Percentiles rank a stretch among this genome's conserved stretches.
Conservation (phyloP, 2,888 invertebrate genomes). For the Capitulum mitella region DNA sequence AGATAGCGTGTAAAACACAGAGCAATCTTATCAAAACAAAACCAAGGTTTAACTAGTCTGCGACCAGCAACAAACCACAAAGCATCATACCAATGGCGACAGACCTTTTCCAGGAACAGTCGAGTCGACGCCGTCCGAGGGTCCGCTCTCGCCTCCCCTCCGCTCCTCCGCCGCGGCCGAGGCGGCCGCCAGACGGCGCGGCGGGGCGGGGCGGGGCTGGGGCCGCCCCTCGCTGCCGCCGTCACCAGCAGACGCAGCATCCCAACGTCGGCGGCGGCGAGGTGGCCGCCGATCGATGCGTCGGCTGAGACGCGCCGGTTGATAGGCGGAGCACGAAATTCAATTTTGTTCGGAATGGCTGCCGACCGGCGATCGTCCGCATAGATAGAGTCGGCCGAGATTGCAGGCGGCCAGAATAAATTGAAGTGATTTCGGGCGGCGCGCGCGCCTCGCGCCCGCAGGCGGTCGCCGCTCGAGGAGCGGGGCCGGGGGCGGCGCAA, state of each 20-base stretch:
- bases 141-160: too few relatives aligned
- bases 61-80: too few relatives aligned
- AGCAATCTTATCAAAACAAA: too few relatives aligned
- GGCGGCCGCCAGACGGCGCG: too few relatives aligned
- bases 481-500: background rate
- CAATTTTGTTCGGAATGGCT: slow-evolving; percentile 20
- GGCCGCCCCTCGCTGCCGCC: too few relatives aligned
- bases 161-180: too few relatives aligned
- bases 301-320: background rate
- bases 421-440: background rate
- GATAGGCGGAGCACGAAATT: slow-evolving; percentile 23
- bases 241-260: background rate
- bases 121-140: too few relatives aligned
- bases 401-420: slow-evolving; percentile 20
- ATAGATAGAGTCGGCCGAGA: slow-evolving; percentile 21
- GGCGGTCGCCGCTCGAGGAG: background rate
- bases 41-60: too few relatives aligned
- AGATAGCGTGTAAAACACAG: too few relatives aligned
- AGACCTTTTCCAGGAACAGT: too few relatives aligned
- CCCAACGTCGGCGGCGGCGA: background rate
- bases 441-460: background rate
- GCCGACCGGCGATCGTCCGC: slow-evolving; percentile 16
- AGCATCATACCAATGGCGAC: too few relatives aligned
- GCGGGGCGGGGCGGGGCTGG: too few relatives aligned
- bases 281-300: background rate